Percentiles rank a stretch among this genome's conserved stretches.
Conservation (phyloP, 2,888 invertebrate species). For the Epinotia brunnichana region DNA sequence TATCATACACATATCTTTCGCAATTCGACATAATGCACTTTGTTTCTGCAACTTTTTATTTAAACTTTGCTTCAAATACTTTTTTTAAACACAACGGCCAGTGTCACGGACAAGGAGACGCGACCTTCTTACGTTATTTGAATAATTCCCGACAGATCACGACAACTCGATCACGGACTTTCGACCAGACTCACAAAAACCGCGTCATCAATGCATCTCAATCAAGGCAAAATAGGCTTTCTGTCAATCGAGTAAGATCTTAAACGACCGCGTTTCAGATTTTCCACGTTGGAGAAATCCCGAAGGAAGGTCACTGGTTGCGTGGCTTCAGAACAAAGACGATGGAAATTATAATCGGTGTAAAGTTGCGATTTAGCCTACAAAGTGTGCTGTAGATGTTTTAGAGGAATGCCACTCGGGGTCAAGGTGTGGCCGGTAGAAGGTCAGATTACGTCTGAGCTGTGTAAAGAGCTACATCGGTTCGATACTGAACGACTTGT, state of each 20-base stretch:
- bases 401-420: slow-evolving; percentile 6
- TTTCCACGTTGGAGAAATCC: slow-evolving; percentile 25
- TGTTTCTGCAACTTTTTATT: no score
- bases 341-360: slow-evolving; percentile 21
- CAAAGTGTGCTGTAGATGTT: background rate
- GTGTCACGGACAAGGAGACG: slow-evolving; percentile 27
- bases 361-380: background rate
- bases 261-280: background rate
- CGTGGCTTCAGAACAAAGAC: slow-evolving; percentile 28
- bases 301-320: slow-evolving; percentile 11
- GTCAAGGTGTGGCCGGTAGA: slow-evolving; percentile 9
- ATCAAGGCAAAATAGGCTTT: slow-evolving; percentile 25
- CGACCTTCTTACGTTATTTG: background rate
- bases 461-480: background rate
- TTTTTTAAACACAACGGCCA: background rate
- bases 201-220: background rate
- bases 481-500: background rate
- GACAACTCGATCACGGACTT: slow-evolving; percentile 14
- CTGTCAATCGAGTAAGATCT: slow-evolving; percentile 13
- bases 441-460: slow-evolving; percentile 2
- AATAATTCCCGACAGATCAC: slow-evolving; percentile 3
- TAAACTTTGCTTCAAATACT: background rate
- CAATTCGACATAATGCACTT: no score
- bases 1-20: no score
- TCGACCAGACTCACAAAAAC: background rate